Conservation (phyloP, 2,888 invertebrate genomes). For the Tetanocera ferruginea region DNA sequence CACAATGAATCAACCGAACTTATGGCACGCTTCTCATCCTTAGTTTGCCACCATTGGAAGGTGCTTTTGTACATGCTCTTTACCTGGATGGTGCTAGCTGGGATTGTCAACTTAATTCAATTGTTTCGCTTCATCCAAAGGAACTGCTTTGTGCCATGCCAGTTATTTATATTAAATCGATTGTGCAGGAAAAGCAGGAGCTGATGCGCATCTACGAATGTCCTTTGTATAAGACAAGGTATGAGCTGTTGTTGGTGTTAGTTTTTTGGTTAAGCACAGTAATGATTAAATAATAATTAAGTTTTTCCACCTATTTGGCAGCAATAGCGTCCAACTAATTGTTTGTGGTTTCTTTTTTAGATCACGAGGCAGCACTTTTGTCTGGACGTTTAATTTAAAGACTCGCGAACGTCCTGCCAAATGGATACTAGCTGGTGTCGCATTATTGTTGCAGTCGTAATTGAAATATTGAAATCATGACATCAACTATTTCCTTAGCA, state of each 20-base stretch:
- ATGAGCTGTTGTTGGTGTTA: conserved; percentile 31
- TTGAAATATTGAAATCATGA: neutral
- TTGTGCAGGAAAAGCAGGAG: conserved; percentile 92
- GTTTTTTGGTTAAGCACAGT: neutral
- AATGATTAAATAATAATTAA: conserved; percentile 23
- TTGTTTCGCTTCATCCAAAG: conserved; percentile 89
- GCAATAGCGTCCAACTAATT: neutral
- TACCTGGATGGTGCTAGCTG: conserved; percentile 96
- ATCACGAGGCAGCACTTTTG: conserved; percentile 89
- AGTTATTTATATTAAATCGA: conserved; percentile 90
- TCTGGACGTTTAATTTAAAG: conserved; percentile 96
- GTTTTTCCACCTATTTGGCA: neutral
- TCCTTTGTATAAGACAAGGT: conserved; percentile 93
- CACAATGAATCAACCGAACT: too few relatives aligned
- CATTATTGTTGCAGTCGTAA: conserved; percentile 87
- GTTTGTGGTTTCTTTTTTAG: conserved; percentile 61
- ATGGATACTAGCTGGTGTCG: conserved; percentile 95
- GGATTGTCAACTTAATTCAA: conserved; percentile 84
- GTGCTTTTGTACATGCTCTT: conserved; percentile 90
- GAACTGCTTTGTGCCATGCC: conserved; percentile 93
- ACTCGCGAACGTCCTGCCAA: conserved; percentile 89
- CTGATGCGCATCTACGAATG: conserved; percentile 88
- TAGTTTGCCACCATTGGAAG: conserved; percentile 88
- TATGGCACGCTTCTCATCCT: neutral
- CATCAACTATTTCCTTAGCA: too few relatives aligned